Evolutionary conservation across 2,888 invertebrate species (phyloP).

Genomic region (Himalopsyche tibetana): DNA sequence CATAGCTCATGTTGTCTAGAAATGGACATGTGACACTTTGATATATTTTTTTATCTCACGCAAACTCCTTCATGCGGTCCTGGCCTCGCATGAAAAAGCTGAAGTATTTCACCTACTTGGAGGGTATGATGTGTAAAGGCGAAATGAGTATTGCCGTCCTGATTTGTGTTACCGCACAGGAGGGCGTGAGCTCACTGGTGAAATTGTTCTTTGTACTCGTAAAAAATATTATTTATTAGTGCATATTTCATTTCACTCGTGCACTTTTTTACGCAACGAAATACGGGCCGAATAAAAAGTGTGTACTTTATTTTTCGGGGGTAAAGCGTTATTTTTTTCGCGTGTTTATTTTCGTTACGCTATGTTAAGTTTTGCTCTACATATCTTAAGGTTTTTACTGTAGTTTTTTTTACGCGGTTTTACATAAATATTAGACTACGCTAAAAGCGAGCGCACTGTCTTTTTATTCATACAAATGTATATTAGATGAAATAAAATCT

Average conservation of each 20-base stretch:
- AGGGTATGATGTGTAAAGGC: conserved; percentile 31
- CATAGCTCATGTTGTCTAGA: too few relatives aligned
- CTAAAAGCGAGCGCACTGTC: neutral
- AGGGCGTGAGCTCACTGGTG: conserved; percentile 5
- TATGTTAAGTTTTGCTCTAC: conserved; percentile 19
- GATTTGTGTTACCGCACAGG: conserved; percentile 34
- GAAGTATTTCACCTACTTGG: neutral
- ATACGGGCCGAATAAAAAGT: conserved; percentile 10
- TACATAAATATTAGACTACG: conserved; percentile 10
- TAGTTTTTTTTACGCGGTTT: neutral
- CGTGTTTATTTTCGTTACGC: conserved; percentile 24
- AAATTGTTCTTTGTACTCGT: conserved; percentile 31
- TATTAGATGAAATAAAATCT: conserved; percentile 2
- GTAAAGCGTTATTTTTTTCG: neutral
- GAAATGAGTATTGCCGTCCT: conserved; percentile 31
- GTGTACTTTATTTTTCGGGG: conserved; percentile 7
- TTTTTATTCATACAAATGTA: conserved; percentile 15
- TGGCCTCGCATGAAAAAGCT: neutral
- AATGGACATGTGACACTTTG: too few relatives aligned
- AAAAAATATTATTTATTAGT: conserved; percentile 46
- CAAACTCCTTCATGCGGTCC: too few relatives aligned
- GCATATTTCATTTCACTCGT: conserved; percentile 43
- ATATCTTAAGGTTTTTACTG: conserved; percentile 26
- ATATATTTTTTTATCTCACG: too few relatives aligned
- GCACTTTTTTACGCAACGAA: conserved; percentile 18